phyloP scores from a whole-genome alignment of 2,797 vertebrate species.

The Mus minutoides region DNA sequence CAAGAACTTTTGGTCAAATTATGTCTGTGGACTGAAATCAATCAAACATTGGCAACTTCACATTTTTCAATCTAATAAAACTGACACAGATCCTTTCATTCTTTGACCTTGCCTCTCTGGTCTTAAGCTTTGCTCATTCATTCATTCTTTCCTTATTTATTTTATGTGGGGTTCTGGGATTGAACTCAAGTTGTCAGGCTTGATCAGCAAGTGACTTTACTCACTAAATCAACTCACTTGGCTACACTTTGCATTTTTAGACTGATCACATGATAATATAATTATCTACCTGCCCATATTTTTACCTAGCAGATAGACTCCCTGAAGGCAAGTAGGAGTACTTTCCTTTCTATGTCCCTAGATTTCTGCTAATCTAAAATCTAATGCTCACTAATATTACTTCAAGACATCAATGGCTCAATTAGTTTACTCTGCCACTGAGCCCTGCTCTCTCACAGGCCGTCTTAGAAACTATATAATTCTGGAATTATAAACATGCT shows the following conservation, averaged over 20 bases:
- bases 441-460: not conserved
- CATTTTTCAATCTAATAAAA: not conserved
- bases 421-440: not conserved
- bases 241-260: not conserved
- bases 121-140: not conserved
- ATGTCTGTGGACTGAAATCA: not conserved
- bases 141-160: not conserved
- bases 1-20: not conserved
- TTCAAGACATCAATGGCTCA: not conserved
- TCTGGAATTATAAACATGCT: not conserved
- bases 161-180: not conserved
- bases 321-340: not conserved
- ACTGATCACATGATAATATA: not conserved
- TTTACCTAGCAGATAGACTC: not conserved
- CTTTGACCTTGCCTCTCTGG: not conserved
- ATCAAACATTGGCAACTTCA: not conserved
- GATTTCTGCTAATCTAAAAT: conserved; percentile 23
- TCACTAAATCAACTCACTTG: not conserved
- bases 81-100: not conserved
- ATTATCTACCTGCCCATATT: not conserved
- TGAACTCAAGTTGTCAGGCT: not conserved
- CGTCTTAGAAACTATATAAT: not conserved
- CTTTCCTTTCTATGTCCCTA: not conserved
- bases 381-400: not conserved
- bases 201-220: not conserved